Conservation (phyloP, 1,140 invertebrate genomes). For the Adoxophyes honmai region DNA sequence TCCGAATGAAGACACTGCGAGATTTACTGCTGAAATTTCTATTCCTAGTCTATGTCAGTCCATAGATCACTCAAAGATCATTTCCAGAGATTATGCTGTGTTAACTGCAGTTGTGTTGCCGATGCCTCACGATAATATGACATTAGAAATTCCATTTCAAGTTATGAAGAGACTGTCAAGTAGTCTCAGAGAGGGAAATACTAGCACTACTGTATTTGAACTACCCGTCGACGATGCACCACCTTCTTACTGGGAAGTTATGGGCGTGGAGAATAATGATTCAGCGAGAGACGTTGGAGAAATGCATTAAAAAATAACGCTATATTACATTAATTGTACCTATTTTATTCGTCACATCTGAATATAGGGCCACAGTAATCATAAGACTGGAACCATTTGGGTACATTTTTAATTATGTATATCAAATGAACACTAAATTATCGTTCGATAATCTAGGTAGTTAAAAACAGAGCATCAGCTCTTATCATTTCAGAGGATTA, state of each 20-base stretch:
- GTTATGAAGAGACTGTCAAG: slow-evolving; percentile 7
- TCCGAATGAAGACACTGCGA: slow-evolving; percentile 1
- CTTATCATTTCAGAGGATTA: too few species aligned
- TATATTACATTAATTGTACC: too few species aligned
- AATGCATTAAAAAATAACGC: too few species aligned
- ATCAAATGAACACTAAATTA: too few species aligned
- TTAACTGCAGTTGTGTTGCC: slow-evolving; percentile 10
- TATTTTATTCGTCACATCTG: too few species aligned
- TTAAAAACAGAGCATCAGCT: too few species aligned
- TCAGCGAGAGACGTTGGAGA: not conserved
- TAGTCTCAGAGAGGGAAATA: not conserved
- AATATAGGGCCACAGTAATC: too few species aligned
- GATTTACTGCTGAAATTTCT: not conserved
- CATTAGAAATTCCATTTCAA: slow-evolving; percentile 17
- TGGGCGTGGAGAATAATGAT: not conserved
- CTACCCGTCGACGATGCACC: not conserved
- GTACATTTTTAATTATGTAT: too few species aligned
- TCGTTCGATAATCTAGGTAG: too few species aligned
- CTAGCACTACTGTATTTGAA: not conserved
- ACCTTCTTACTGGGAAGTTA: not conserved
- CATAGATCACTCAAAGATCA: slow-evolving; percentile 7
- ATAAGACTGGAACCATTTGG: too few species aligned
- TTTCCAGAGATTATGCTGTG: slow-evolving; percentile 16
- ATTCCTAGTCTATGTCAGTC: not conserved
- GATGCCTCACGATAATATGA: not conserved